Evolutionary conservation across 2,888 invertebrate species (phyloP), one percentile per base, ranked within the genome.

Genomic region (Plusia festucae): DNA sequence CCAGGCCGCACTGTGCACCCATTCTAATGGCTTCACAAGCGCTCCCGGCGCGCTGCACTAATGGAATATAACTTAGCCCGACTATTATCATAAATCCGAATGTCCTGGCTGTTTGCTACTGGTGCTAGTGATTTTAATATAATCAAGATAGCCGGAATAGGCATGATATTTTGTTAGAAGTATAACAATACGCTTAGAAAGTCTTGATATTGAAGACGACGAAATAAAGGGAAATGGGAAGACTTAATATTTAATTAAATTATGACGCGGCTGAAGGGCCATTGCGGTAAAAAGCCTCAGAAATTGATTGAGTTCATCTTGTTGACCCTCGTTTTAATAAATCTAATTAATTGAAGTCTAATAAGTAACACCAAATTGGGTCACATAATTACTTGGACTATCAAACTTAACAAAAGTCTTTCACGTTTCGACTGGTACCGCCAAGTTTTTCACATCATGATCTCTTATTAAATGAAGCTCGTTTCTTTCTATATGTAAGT

Each of bases 61-160:
- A 40, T 40, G 40, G 40, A 40, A 40, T 40, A 40, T 40, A 40
- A 40, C n/a, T 40, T 40, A 40, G 40, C 40, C 40, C n/a, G 40
- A 40, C 40, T 40, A 40, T 40, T 40, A 40, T n/a, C 40, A 40
- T 40, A 40, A 40, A 40, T 40, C 40, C n/a, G n/a, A 40, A n/a
- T 40, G 40, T n/a, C 40, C 40, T n/a, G 40, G 0, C n/a, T 40
- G 40, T 40, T 40, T 0, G n/a, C 40, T 40, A n/a, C 40, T n/a
- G 40, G n/a, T 40, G n/a, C 40, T n/a, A 15, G 7, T 40, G 40
- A 40, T 40, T 40, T 40, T 40, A 40, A 40, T 40, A n/a, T 30
- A 30, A 30, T 40, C 15, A 15, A 40, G 7, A 40, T 40, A 40
- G 7, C 0, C 5, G 40, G 2, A 15, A 34, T 5, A n/a, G 5